phyloP scores from a whole-genome alignment of 2,797 vertebrate genomes.

The Aphelocoma californica region DNA sequence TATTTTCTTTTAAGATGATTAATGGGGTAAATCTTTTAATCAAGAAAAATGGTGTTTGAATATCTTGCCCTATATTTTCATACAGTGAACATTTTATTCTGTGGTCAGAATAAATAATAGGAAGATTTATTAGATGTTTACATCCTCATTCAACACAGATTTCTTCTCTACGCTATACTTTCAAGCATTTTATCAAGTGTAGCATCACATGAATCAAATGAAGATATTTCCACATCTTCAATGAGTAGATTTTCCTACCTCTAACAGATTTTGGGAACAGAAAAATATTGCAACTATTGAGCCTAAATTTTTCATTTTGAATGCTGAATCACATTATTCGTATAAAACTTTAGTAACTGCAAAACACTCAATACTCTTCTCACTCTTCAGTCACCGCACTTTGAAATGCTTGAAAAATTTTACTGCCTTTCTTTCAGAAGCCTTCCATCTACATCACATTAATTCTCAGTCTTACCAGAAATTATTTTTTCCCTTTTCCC shows the following conservation, averaged over 20 bases:
- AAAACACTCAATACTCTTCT: background rate
- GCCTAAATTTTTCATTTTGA: background rate
- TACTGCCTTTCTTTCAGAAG: background rate
- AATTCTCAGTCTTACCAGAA: background rate
- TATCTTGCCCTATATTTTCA: background rate
- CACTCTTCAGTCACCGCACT: background rate
- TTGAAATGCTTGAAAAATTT: background rate
- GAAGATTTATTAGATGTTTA: background rate
- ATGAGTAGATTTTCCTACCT: background rate
- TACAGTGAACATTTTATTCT: background rate
- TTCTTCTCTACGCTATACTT: background rate
- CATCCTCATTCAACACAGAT: background rate
- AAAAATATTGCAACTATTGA: background rate
- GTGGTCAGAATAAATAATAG: background rate
- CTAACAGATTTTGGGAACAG: background rate
- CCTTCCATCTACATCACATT: background rate
- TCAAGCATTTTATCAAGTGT: background rate
- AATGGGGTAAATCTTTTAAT: background rate
- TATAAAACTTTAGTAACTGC: background rate
- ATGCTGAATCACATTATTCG: background rate
- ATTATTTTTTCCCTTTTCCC: background rate
- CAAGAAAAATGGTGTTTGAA: background rate
- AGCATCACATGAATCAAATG: background rate
- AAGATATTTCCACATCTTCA: background rate
- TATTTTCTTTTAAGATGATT: background rate